Base-by-base conservation (phyloP, 2,888 invertebrate species). In the Scotopteryx bipunctaria region DNA sequence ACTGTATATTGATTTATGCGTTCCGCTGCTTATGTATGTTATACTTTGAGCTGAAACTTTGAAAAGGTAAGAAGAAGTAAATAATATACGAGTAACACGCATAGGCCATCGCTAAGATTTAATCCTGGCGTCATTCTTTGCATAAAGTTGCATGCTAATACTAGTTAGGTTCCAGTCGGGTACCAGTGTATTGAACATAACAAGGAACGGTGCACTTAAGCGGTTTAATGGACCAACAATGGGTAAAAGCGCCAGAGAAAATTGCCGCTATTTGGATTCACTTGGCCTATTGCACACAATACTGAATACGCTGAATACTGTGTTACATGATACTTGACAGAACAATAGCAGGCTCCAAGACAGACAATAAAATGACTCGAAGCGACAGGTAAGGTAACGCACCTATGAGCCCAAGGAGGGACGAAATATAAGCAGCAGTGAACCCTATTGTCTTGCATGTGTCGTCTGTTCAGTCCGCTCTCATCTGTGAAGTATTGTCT, bases 381-480 rank as follows among this genome's bases (percentile, higher is more conserved):
- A 19, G 31, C 29, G 48, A 13, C 44, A 46, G 42, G 41, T 19
- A 52, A n/a, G n/a, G n/a, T n/a, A n/a, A 55, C 50, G 32, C 85
- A 98, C 97, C 98, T 98, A 83, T 97, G 98, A 5, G 98, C 97
- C 92, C 96, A 98, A 1, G 98, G 98, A 31, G 98, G 97, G 56
- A 98, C 95, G 81, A 98, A 98, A 79, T 98, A 98, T 38, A 98
- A 92, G 79, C 96, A 98, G 83, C 98, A 98, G 78, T 99, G 98
- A 6, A 99, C 98, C 55, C 99, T 92, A 81, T 98, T 98, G 84
- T 99, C 99, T 73, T 97, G 95, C 78, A 98, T 98, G 81, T 98
- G 97, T 73, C 97, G 93, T 47, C 99, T 91, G 83, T 99, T 98
- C 17, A 99, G 91, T 16, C 98, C 98, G 80, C 98, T 98, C 86